Percentiles rank a stretch among this genome's conserved stretches.
Evolutionary conservation across 1,140 invertebrate genomes (phyloP).

Genomic region (Neelides sp.): DNA sequence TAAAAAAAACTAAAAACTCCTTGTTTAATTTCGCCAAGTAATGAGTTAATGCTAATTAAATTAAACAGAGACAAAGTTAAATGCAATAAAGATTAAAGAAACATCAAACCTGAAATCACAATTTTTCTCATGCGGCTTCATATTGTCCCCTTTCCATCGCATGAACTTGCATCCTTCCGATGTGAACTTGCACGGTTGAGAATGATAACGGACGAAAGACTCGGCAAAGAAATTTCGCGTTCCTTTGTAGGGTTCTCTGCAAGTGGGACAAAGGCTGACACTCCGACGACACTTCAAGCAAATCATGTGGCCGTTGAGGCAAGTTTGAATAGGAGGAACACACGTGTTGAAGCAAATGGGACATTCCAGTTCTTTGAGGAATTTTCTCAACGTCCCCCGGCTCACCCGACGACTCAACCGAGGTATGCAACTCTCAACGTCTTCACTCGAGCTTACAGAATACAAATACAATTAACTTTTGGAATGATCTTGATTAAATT

Average conservation of each 20-base stretch:
- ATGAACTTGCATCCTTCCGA: conserved; percentile 22
- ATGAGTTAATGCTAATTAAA: not conserved
- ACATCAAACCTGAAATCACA: conserved; percentile 17
- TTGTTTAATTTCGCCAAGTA: not conserved
- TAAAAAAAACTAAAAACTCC: not conserved
- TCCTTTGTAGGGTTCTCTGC: conserved; percentile 14
- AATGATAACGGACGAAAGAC: conserved; percentile 19
- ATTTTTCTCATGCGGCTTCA: conserved; percentile 21
- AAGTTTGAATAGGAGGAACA: conserved; percentile 22
- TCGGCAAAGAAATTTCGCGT: conserved; percentile 27
- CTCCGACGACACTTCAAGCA: conserved; percentile 17
- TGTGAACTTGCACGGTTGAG: conserved; percentile 18
- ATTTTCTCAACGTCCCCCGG: not conserved
- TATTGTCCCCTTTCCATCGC: conserved; percentile 24
- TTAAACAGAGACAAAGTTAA: not conserved
- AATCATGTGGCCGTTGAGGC: conserved; percentile 23
- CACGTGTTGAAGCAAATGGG: conserved; percentile 27
- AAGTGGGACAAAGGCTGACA: conserved; percentile 15
- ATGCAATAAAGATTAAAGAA: not conserved
- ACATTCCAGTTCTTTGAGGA: conserved; percentile 27
- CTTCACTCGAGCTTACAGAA: too few species aligned
- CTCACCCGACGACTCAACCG: too few species aligned
- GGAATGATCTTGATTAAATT: too few species aligned
- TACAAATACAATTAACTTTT: too few species aligned
- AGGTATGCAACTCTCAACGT: too few species aligned